phyloP scores from a whole-genome alignment of 2,113 vertebrate genomes.

The Sapajus apella region DNA sequence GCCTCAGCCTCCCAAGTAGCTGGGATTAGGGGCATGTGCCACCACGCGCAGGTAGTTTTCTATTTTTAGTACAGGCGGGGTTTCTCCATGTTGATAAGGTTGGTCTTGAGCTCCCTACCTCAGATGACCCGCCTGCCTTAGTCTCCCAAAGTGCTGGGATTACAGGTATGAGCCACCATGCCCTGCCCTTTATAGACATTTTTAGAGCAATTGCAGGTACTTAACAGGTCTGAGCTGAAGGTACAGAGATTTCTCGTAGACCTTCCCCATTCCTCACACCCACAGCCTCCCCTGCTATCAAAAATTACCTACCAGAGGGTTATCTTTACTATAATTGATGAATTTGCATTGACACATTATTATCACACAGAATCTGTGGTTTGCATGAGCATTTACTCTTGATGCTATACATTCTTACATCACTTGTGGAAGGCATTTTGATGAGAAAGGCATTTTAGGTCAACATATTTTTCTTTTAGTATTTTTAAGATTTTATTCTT shows the following conservation, averaged over 20 bases:
- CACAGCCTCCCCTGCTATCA: not conserved
- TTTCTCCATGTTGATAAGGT: no score
- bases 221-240: not conserved
- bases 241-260: not conserved
- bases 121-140: no score
- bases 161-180: no score
- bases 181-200: not conserved
- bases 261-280: fast-evolving
- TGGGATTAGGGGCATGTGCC: no score
- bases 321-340: not conserved
- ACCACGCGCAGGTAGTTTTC: no score
- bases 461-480: not conserved
- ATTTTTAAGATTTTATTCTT: not conserved
- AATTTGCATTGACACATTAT: no score
- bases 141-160: no score
- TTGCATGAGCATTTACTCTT: not conserved
- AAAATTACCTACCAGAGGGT: not conserved
- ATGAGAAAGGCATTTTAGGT: not conserved
- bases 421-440: not conserved
- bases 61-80: no score
- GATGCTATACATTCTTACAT: fast-evolving
- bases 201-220: not conserved
- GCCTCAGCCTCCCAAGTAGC: no score
- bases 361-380: fast-evolving
- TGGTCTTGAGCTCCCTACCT: no score